phyloP scores from a whole-genome alignment of 2,113 vertebrate species.

The Esox niger region DNA sequence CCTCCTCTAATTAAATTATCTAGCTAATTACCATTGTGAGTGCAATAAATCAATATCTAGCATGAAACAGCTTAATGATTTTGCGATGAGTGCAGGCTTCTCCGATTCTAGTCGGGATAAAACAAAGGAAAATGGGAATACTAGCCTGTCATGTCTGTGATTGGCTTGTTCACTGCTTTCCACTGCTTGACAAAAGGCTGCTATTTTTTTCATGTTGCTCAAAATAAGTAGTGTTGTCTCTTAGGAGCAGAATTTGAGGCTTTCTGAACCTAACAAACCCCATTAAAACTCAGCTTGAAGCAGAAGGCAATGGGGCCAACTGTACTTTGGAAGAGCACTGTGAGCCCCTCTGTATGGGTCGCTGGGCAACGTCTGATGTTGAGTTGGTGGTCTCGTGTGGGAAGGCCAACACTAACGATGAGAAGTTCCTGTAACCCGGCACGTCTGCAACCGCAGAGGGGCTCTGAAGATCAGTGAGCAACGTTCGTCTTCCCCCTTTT shows the following conservation, averaged over 20 bases:
- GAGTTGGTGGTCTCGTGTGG: conserved; percentile 33
- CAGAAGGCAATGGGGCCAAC: background rate
- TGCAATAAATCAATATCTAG: conserved; percentile 30
- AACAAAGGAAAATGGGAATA: conserved; percentile 9
- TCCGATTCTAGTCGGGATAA: conserved; percentile 20
- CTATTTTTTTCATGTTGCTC: no score
- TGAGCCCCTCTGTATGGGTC: background rate
- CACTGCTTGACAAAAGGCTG: background rate
- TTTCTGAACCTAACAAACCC: background rate
- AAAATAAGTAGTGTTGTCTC: no score
- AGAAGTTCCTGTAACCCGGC: conserved; percentile 10
- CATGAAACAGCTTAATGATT: conserved; percentile 32
- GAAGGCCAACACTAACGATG: conserved; percentile 33
- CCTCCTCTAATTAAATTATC: conserved; percentile 35
- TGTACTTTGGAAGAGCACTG: background rate
- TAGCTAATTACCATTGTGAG: conserved; percentile 34
- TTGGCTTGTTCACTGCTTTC: background rate
- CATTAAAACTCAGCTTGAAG: background rate
- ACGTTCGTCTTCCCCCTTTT: conserved; percentile 45
- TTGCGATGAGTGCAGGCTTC: conserved; percentile 27
- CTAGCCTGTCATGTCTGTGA: background rate
- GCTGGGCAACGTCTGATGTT: conserved; percentile 19
- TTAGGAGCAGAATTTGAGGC: no score
- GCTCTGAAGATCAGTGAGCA: conserved; percentile 50
- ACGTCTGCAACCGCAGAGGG: conserved; percentile 21